phyloP scores from a whole-genome alignment of 2,797 vertebrate species.

The Sarcophilus harrisii region DNA sequence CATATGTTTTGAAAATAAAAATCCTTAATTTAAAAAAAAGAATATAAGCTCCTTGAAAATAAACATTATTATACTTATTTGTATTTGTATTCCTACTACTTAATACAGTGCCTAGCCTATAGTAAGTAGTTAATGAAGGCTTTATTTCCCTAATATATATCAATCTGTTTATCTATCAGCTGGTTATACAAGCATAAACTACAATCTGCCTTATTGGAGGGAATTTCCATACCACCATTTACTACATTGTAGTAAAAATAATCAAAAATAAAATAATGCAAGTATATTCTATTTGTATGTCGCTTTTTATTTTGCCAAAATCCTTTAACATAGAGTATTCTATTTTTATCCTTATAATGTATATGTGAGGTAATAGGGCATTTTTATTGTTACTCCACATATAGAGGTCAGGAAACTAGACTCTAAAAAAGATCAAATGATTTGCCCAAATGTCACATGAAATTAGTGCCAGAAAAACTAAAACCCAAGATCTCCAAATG shows the following conservation, averaged over 20 bases:
- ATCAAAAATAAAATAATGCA: not conserved
- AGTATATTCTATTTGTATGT: not conserved
- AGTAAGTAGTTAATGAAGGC: not conserved
- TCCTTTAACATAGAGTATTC: not conserved
- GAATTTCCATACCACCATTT: not conserved
- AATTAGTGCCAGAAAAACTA: not conserved
- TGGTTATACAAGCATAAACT: not conserved
- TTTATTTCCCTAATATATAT: not conserved
- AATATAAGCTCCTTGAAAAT: not conserved
- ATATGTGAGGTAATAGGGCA: not conserved
- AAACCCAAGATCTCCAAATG: not conserved
- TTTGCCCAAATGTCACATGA: not conserved
- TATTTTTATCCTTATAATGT: not conserved
- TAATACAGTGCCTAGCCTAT: not conserved
- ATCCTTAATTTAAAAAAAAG: not conserved
- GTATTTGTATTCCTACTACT: not conserved
- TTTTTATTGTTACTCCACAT: not conserved
- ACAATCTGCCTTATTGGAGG: not conserved
- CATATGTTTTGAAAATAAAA: too few species aligned
- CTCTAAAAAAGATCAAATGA: not conserved
- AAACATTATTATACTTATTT: not conserved
- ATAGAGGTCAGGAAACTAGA: not conserved
- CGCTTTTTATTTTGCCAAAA: not conserved
- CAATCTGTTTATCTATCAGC: not conserved
- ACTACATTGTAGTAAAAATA: conserved; percentile 7